Evolutionary conservation across 2,888 invertebrate genomes (phyloP).

Genomic region (Thymelicus lineola): DNA sequence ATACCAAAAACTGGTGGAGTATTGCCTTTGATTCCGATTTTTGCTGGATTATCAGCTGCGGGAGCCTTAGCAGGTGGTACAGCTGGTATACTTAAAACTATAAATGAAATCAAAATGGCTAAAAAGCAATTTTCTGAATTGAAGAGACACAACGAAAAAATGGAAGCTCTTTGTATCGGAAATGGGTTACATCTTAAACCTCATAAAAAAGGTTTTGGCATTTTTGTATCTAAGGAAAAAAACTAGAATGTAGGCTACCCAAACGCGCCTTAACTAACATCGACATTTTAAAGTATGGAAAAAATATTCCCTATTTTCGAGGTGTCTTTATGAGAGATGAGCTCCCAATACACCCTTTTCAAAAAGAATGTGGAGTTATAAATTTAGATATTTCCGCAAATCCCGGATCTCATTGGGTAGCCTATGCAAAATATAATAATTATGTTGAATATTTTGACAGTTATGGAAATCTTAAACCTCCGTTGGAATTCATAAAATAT

Average conservation of each 20-base stretch:
- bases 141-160: background rate
- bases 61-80: slow-evolving; percentile 59
- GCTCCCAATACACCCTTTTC: background rate
- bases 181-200: background rate
- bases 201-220: background rate
- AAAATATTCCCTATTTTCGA: background rate
- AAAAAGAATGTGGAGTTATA: background rate
- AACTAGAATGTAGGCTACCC: background rate
- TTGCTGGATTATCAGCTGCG: slow-evolving; percentile 55
- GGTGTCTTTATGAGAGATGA: background rate
- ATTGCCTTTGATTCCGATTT: slow-evolving; percentile 56
- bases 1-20: slow-evolving; percentile 58
- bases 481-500: background rate
- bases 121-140: slow-evolving; percentile 41
- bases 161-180: background rate
- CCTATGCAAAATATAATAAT: background rate
- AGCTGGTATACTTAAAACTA: slow-evolving; percentile 55
- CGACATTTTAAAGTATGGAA: background rate
- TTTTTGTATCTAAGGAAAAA: background rate
- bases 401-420: background rate
- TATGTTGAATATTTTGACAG: slow-evolving; percentile 1
- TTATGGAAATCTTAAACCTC: background rate
- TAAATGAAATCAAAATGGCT: slow-evolving; percentile 52
- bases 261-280: background rate
- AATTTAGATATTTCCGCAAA: background rate